A percentile compares a stretch with the other conserved stretches of the same genome.
phyloP scores from a whole-genome alignment of 2,113 vertebrate species.

The Hiodon alosoides region DNA sequence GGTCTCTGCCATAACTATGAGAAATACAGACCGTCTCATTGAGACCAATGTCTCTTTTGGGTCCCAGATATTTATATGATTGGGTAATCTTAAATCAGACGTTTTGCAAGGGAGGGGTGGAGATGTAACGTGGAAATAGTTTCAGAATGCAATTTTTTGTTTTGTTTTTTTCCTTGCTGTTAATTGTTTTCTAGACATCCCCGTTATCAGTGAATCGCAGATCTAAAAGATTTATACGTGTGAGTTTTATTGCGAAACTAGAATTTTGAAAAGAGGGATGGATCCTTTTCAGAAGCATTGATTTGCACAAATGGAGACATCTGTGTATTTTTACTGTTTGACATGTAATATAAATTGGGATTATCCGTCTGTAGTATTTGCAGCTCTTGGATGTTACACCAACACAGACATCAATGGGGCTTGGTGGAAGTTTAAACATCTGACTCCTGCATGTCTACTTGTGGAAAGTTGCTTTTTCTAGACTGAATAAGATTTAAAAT shows the following conservation, averaged over 20 bases:
- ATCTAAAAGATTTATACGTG: no score
- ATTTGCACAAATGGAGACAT: slow-evolving; percentile 30
- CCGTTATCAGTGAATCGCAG: background rate
- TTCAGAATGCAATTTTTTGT: background rate
- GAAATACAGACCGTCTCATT: background rate
- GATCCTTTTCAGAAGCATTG: slow-evolving; percentile 23
- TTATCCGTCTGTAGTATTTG: background rate
- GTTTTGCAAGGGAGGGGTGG: background rate
- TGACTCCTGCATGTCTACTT: no score
- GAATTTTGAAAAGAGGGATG: background rate
- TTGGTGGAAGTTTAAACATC: no score
- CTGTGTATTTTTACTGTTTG: slow-evolving; percentile 29
- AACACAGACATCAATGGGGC: no score
- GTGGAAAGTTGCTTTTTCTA: no score
- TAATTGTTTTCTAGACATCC: background rate
- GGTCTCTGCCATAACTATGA: background rate
- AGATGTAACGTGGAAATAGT: background rate
- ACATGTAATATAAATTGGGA: slow-evolving; percentile 26
- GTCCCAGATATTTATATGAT: background rate
- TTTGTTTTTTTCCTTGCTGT: slow-evolving; percentile 2
- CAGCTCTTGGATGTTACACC: background rate
- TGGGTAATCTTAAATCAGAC: background rate
- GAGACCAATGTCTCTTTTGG: background rate
- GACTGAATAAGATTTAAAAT: no score
- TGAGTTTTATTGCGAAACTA: no score